A percentile compares a stretch with the other conserved stretches of the same genome.
phyloP scores from a whole-genome alignment of 2,113 vertebrate species.

The Psephotus haematonotus region DNA sequence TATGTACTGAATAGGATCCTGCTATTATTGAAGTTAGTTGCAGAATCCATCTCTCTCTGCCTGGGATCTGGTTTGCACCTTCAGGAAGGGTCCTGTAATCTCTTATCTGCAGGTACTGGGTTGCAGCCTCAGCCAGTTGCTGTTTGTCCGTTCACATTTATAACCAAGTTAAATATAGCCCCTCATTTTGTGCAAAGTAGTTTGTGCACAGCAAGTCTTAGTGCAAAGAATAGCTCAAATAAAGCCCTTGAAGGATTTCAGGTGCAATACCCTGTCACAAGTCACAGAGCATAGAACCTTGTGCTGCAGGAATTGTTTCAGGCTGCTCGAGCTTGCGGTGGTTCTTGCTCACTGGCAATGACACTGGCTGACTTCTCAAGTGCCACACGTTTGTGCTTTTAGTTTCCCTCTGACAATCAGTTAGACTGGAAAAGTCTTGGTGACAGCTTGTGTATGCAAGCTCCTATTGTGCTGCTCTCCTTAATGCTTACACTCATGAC shows the following conservation, averaged over 20 bases:
- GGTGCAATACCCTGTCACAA: not conserved
- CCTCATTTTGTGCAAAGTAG: too few relatives aligned
- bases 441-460: not conserved
- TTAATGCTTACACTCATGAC: not conserved
- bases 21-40: not conserved
- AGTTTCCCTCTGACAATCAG: not conserved
- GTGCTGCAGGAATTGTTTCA: not conserved
- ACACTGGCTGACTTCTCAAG: not conserved
- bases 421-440: not conserved
- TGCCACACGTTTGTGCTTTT: not conserved
- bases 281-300: not conserved
- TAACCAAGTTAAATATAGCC: not conserved
- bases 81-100: not conserved
- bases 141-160: not conserved
- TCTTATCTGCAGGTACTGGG: not conserved
- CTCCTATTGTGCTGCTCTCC: not conserved
- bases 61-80: not conserved
- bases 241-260: not conserved
- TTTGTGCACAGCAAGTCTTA: not conserved
- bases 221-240: not conserved
- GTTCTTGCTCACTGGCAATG: not conserved
- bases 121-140: not conserved
- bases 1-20: not conserved
- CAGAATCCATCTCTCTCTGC: not conserved
- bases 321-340: not conserved